Evolutionary conservation across 2,888 invertebrate genomes (phyloP).

Genomic region (Drosophila engyochracea): DNA sequence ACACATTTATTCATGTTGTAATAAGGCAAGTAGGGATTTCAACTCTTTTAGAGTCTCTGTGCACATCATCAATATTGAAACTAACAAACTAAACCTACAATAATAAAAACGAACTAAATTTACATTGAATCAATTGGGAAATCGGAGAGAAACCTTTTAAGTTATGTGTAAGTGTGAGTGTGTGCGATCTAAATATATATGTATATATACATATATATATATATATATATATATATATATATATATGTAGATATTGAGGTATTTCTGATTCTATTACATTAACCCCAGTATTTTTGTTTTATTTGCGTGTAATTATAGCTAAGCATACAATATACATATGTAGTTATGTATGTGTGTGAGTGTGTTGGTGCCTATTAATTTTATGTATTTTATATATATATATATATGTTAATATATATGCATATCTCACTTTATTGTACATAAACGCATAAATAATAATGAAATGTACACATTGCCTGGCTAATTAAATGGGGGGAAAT

Average conservation of each 20-base stretch:
- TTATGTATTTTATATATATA: conserved; percentile 11
- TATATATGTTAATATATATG: conserved; percentile 2
- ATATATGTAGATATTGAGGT: conserved; percentile 61
- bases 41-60: conserved; percentile 73
- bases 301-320: conserved; percentile 31
- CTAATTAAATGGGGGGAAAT: conserved; percentile 13
- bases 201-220: conserved; percentile 32
- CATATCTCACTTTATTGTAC: conserved; percentile 24
- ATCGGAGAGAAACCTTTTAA: conserved; percentile 44
- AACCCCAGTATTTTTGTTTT: conserved; percentile 34
- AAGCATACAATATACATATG: conserved; percentile 14
- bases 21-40: conserved; percentile 71
- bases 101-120: conserved; percentile 49
- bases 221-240: conserved; percentile 32
- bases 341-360: conserved; percentile 5
- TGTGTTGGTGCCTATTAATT: conserved; percentile 30
- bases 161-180: conserved; percentile 6
- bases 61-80: conserved; percentile 61
- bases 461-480: conserved; percentile 23
- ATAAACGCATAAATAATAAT: conserved; percentile 38
- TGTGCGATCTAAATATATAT: conserved; percentile 52
- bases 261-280: conserved; percentile 62
- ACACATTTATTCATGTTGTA: conserved; percentile 73
- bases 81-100: conserved; percentile 68
- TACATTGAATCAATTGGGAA: conserved; percentile 41